Evolutionary conservation across 2,888 invertebrate species (phyloP).

Genomic region (Luffia ferchaultella): DNA sequence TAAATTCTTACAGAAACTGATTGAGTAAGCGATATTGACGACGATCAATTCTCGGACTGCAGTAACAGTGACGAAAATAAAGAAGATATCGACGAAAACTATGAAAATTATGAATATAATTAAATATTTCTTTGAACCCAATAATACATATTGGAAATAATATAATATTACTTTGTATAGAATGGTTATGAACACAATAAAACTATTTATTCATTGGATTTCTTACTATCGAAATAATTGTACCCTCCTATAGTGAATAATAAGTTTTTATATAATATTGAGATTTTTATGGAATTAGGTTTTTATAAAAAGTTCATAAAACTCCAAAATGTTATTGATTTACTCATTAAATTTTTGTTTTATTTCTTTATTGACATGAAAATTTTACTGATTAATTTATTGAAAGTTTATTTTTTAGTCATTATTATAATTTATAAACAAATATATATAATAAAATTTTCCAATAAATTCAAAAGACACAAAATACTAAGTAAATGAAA

Average conservation of each 20-base stretch:
- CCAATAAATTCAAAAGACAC: not conserved
- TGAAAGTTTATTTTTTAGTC: not conserved
- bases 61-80: not conserved
- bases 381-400: not conserved
- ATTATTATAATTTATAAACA: not conserved
- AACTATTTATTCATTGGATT: not conserved
- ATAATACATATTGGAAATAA: not conserved
- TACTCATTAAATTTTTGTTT: not conserved
- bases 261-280: not conserved
- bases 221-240: not conserved
- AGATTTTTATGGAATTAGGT: not conserved
- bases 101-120: not conserved
- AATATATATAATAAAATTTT: not conserved
- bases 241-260: not conserved
- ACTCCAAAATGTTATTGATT: not conserved
- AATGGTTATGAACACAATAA: not conserved
- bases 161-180: not conserved
- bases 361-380: not conserved
- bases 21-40: not conserved
- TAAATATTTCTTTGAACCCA: not conserved
- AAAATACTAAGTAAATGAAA: not conserved
- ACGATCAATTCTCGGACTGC: not conserved
- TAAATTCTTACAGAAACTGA: not conserved
- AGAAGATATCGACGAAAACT: not conserved
- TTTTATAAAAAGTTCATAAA: not conserved